These are phyloP conservation scores for Dryococelus australis DNA, from an alignment of 2,888 invertebrate species.

Conservation along the genomic window DNA sequence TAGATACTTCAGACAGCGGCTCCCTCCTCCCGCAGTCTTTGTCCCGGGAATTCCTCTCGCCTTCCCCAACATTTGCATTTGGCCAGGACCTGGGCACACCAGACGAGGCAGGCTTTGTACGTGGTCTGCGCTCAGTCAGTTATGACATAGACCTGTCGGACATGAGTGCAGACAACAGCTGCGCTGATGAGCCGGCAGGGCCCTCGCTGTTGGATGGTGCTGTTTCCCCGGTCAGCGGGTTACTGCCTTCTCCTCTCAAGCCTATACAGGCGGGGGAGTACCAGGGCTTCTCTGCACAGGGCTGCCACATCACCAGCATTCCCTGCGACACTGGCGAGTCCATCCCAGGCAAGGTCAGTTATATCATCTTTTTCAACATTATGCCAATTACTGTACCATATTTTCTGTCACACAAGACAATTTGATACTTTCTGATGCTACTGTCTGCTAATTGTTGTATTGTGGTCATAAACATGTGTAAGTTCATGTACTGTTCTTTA, in stretches of 20 bases:
- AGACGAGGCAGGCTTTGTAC: conserved; percentile 66
- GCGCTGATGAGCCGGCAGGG: conserved; percentile 61
- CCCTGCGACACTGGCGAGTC: conserved; percentile 53
- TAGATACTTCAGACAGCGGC: neutral
- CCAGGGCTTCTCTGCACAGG: conserved; percentile 54
- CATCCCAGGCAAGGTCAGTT: neutral
- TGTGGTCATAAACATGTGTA: no score
- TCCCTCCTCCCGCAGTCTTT: conserved; percentile 20
- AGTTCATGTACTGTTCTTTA: no score
- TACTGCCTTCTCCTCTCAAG: conserved; percentile 67
- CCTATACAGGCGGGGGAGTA: conserved; percentile 60
- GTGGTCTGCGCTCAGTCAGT: conserved; percentile 63
- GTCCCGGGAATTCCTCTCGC: conserved; percentile 64
- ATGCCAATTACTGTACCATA: no score
- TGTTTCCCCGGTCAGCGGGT: conserved; percentile 59
- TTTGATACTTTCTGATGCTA: no score
- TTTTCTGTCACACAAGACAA: no score
- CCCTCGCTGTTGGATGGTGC: conserved; percentile 50
- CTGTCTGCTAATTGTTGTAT: no score
- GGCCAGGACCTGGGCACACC: conserved; percentile 65
- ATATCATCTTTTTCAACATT: no score
- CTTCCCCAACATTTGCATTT: conserved; percentile 65
- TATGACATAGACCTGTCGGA: conserved; percentile 81
- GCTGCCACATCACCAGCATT: conserved; percentile 54
- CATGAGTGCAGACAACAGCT: conserved; percentile 75